Evolutionary conservation across 2,888 invertebrate species (phyloP).

Genomic region (Polydrusus tereticollis): DNA sequence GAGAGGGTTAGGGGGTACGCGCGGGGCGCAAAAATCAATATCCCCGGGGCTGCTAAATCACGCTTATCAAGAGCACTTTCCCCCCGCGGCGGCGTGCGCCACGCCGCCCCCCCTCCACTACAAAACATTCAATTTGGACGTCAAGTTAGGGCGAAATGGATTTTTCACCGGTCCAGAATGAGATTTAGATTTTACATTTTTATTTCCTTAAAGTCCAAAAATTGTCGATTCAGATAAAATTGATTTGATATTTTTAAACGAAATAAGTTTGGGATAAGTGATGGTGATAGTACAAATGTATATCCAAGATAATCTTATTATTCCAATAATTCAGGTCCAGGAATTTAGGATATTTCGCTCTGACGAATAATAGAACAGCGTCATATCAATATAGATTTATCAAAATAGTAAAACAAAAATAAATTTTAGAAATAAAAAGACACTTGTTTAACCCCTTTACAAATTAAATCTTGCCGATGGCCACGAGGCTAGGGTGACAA

Average conservation of each 20-base stretch:
- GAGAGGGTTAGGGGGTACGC: constrained; percentile 64
- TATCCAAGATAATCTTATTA: no score
- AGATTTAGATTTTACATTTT: constrained; percentile 65
- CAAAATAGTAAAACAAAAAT: no score
- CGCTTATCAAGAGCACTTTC: constrained; percentile 72
- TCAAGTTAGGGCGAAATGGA: constrained; percentile 74
- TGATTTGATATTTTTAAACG: constrained; percentile 18
- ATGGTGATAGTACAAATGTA: no score
- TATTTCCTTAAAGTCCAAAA: constrained; percentile 37
- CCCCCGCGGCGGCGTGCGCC: constrained; percentile 66
- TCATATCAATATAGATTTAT: no score
- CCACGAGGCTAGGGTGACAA: no score
- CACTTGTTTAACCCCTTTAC: no score
- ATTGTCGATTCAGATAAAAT: constrained; percentile 28
- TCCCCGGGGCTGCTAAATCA: constrained; percentile 85
- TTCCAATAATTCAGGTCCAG: no score
- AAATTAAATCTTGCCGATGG: no score
- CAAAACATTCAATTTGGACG: constrained; percentile 74
- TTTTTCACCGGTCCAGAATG: constrained; percentile 70
- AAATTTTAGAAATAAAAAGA: no score
- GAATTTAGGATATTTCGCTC: no score
- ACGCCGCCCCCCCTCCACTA: constrained; percentile 64
- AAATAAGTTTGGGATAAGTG: background rate
- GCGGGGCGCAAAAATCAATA: constrained; percentile 69
- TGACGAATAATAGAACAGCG: no score